A percentile compares a stretch with the other conserved stretches of the same genome.
phyloP scores from a whole-genome alignment of 2,113 vertebrate species.

The Elaphurus davidianus region DNA sequence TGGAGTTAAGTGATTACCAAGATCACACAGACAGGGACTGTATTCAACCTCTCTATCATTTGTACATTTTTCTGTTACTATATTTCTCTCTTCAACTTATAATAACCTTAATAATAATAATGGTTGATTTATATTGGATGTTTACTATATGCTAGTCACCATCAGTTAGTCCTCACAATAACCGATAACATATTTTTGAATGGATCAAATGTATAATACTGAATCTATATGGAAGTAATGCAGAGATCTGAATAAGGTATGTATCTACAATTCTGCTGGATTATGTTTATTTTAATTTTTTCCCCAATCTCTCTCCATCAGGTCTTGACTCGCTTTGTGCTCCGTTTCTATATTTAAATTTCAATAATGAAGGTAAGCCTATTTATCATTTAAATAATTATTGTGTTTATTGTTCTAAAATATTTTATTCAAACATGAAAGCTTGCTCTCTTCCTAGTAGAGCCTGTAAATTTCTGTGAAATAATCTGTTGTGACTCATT shows the following conservation, averaged over 20 bases:
- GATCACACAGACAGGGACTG: background rate
- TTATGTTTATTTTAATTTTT: background rate
- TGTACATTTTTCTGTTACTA: background rate
- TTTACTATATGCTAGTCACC: background rate
- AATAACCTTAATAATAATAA: conserved; percentile 1
- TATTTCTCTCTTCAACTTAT: background rate
- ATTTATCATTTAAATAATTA: background rate
- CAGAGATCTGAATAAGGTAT: background rate
- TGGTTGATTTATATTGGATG: background rate
- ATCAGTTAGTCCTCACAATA: background rate
- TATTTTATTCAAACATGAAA: background rate
- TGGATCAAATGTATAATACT: background rate
- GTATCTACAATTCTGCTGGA: background rate
- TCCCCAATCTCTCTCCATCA: conserved; percentile 66
- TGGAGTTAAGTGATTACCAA: background rate
- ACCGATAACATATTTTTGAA: background rate
- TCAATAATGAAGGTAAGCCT: conserved; percentile 95
- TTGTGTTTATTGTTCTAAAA: conserved; percentile 1
- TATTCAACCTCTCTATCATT: background rate
- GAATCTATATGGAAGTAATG: background rate
- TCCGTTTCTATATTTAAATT: conserved; percentile 97
- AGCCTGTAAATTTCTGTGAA: conserved; percentile 22
- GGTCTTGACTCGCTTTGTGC: conserved; percentile 98
- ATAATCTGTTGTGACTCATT: background rate
- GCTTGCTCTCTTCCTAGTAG: background rate